phyloP scores from a whole-genome alignment of 2,888 invertebrate species.

The Lithodes maja region DNA sequence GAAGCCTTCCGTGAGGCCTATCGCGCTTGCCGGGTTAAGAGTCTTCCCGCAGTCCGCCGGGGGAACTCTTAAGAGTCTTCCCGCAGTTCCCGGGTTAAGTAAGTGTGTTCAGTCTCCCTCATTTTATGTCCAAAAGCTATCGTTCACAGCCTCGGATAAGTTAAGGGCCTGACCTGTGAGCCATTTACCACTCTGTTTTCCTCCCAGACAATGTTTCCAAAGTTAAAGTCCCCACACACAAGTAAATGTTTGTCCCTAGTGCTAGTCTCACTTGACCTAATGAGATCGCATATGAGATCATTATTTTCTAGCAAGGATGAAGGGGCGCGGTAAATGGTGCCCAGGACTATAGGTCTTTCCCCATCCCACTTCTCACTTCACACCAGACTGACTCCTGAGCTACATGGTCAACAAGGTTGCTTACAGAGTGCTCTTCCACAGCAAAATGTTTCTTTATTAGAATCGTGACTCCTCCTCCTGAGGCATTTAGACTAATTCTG shows the following conservation, averaged over 20 bases:
- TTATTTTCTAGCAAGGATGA: constrained; percentile 26
- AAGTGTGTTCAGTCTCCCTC: constrained; percentile 25
- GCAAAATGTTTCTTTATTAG: no score
- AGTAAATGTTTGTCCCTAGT: constrained; percentile 23
- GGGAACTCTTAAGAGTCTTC: no score
- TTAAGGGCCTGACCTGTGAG: constrained; percentile 18
- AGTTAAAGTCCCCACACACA: constrained; percentile 18
- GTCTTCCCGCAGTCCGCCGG: no score
- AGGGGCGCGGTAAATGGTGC: constrained; percentile 30
- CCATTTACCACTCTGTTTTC: constrained; percentile 24
- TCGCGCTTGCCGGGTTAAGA: no score
- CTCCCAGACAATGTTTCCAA: constrained; percentile 42
- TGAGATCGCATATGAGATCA: constrained; percentile 9
- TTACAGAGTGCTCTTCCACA: no score
- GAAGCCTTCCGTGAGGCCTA: no score
- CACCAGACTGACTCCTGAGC: no score
- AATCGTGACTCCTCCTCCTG: no score
- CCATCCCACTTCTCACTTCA: constrained; percentile 19
- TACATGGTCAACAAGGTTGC: no score
- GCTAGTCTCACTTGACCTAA: constrained; percentile 15
- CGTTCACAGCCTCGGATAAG: constrained; percentile 34
- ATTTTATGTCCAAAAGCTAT: constrained; percentile 31
- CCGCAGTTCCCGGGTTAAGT: background rate
- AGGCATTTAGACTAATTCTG: no score
- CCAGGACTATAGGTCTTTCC: constrained; percentile 28